phyloP scores from a whole-genome alignment of 1,140 invertebrate genomes.

The Diploscapter pachys region DNA sequence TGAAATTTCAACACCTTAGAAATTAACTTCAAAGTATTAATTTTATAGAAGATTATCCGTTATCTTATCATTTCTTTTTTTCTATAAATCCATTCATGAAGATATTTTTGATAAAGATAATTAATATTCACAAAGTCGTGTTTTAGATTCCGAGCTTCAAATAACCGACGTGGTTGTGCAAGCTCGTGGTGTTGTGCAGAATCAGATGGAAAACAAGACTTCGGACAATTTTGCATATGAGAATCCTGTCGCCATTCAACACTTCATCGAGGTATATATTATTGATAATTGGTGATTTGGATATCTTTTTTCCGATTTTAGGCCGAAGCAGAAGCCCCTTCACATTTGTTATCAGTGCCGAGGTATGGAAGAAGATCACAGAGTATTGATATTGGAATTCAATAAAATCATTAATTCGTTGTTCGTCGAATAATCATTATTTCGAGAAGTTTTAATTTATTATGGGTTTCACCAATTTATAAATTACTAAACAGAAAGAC shows the following conservation, averaged over 20 bases:
- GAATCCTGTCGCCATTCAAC: background rate
- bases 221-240: conserved; percentile 12
- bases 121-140: background rate
- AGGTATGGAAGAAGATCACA: background rate
- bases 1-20: too few relatives aligned
- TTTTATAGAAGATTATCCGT: background rate
- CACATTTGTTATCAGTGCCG: conserved; percentile 1
- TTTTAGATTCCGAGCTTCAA: background rate
- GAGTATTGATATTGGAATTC: conserved; percentile 2
- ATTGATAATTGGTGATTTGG: background rate
- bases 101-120: conserved; percentile 7
- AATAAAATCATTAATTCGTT: background rate
- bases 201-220: background rate
- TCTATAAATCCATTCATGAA: background rate
- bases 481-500: too few relatives aligned
- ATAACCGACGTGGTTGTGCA: conserved; percentile 4
- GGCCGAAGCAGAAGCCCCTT: background rate
- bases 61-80: background rate
- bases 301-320: background rate
- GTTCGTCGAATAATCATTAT: background rate
- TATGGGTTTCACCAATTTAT: too few relatives aligned
- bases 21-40: too few relatives aligned
- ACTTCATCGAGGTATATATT: background rate
- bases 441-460: too few relatives aligned
- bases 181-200: background rate